Conservation (phyloP, 2,113 vertebrate genomes). For the Campylomormyrus tamandua region DNA sequence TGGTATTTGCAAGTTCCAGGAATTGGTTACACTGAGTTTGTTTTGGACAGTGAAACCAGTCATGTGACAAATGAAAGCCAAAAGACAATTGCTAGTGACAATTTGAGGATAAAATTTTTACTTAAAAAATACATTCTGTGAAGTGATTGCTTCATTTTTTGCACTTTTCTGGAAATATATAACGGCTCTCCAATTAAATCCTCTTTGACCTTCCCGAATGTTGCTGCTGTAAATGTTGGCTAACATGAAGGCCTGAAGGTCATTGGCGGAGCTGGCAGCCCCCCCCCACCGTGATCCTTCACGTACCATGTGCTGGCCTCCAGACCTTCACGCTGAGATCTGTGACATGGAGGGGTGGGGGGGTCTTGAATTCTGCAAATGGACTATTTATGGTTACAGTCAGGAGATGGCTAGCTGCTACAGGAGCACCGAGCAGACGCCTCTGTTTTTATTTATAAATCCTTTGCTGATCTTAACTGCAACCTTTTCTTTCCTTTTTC, state of each 20-base stretch:
- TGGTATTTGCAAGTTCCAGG: not conserved
- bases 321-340: not conserved
- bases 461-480: conserved; percentile 24
- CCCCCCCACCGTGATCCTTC: not conserved
- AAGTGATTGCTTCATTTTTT: not conserved
- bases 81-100: not conserved
- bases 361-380: not conserved
- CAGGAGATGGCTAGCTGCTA: not conserved
- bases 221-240: not conserved
- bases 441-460: not conserved
- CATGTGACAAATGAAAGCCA: not conserved
- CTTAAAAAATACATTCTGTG: not conserved
- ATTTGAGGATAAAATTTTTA: not conserved
- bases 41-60: not conserved
- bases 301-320: not conserved
- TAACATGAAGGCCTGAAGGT: not conserved
- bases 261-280: not conserved
- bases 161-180: not conserved
- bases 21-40: not conserved
- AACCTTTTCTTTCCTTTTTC: conserved; percentile 54
- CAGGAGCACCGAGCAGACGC: too few species aligned
- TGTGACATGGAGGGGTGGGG: not conserved
- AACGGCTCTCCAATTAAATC: not conserved
- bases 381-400: not conserved
- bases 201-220: not conserved